Conservation (phyloP, 2,113 vertebrate species). For the Eidolon helvum region DNA sequence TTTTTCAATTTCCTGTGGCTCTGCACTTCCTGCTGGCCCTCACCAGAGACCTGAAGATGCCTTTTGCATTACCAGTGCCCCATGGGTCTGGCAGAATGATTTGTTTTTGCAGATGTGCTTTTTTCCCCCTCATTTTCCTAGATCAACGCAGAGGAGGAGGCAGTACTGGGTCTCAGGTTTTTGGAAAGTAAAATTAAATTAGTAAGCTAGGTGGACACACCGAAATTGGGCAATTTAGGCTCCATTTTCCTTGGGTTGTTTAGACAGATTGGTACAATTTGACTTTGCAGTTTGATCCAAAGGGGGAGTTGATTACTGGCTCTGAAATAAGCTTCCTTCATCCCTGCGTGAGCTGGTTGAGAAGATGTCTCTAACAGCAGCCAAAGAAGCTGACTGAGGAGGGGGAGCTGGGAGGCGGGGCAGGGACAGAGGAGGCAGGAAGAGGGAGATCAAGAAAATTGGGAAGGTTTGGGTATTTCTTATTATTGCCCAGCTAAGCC, state of each 20-base stretch:
- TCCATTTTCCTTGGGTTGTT: constrained; percentile 68
- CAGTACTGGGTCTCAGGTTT: constrained; percentile 1
- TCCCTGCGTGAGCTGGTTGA: constrained; percentile 25
- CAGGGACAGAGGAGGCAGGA: neutral
- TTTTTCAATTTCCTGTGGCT: neutral
- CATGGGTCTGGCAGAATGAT: neutral
- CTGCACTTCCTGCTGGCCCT: neutral
- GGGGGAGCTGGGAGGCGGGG: neutral
- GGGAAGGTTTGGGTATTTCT: neutral
- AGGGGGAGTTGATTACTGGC: constrained; percentile 44
- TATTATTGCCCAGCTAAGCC: constrained; percentile 63
- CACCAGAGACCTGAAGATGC: neutral
- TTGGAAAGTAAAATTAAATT: constrained; percentile 66
- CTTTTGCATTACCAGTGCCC: neutral
- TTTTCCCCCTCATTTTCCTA: constrained; percentile 36
- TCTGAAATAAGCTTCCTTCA: constrained; percentile 66
- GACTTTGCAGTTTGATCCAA: constrained; percentile 75
- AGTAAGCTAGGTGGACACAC: constrained; percentile 65
- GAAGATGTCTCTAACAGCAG: neutral
- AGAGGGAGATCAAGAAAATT: neutral
- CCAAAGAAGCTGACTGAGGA: neutral
- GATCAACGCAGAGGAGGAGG: neutral
- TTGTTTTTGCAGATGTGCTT: constrained; percentile 28
- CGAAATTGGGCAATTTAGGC: constrained; percentile 63
- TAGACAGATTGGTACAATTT: constrained; percentile 72